Evolutionary conservation across 2,113 vertebrate species (phyloP).

Genomic region (Oenanthe oenanthe): DNA sequence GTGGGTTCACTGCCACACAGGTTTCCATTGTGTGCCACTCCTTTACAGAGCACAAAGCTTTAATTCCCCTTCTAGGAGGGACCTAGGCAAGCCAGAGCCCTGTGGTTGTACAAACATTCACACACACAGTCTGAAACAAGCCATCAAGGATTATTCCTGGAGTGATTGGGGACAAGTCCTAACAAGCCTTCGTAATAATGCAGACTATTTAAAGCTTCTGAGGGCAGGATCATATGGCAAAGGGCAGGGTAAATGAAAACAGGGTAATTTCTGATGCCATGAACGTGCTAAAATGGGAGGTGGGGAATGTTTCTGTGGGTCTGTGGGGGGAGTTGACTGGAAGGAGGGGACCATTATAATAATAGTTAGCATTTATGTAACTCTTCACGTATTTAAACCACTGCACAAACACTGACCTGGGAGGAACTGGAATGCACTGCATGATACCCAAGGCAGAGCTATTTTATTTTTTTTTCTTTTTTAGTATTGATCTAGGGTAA

Average conservation of each 20-base stretch:
- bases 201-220: slow-evolving; percentile 69
- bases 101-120: slow-evolving; percentile 15
- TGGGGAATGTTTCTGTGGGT: slow-evolving; percentile 44
- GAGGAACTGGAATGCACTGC: slow-evolving; percentile 36
- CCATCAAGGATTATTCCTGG: slow-evolving; percentile 69
- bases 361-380: slow-evolving; percentile 59
- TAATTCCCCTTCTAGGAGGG: background rate
- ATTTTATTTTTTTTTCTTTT: background rate
- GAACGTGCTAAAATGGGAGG: slow-evolving; percentile 46
- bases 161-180: slow-evolving; percentile 68
- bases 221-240: slow-evolving; percentile 62
- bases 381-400: slow-evolving; percentile 29
- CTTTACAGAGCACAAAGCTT: background rate
- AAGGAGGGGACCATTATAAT: slow-evolving; percentile 54
- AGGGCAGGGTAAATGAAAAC: slow-evolving; percentile 61
- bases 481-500: background rate
- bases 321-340: slow-evolving; percentile 29
- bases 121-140: slow-evolving; percentile 3
- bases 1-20: background rate
- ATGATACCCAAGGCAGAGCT: background rate
- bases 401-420: background rate
- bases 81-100: background rate
- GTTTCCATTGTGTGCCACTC: background rate
- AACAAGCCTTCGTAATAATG: slow-evolving; percentile 69
- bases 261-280: slow-evolving; percentile 51